Evolutionary conservation across 2,113 vertebrate species (phyloP), one percentile per base, ranked within the genome.

Genomic region (Cepphus grylle): DNA sequence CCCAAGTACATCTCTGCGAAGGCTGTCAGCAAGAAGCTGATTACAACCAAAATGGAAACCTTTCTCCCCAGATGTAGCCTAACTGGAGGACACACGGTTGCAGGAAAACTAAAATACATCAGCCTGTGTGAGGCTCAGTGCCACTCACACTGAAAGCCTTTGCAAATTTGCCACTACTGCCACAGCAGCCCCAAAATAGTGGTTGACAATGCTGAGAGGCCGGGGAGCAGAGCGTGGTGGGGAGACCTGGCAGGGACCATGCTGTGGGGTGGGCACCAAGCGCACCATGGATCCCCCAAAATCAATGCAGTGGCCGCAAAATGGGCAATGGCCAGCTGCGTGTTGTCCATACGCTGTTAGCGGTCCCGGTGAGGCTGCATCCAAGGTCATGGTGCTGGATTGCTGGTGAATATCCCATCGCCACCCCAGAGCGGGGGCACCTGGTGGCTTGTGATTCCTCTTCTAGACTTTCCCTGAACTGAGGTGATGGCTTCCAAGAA

Each of bases 351-450:
- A 8, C 0, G 2, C 43, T 1, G 6, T 14, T 6, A 15, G 69
- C 0, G 3, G 12, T 18, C 30, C 17, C 2, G 9, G 15, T 14
- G 40, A 36, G 42, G 53, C 18, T 3, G 3, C 21, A 15, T n/a
- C 36, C 59, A 23, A 47, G 43, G 32, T 38, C 40, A 79, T 1
- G 0, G 62, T 1, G 3, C n/a, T n/a, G 80, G 30, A 38, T 21
- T 65, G 49, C 72, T 49, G 59, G 49, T 1, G 0, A 42, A 15
- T 4, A 11, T 34, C n/a, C 72, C 0, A 0, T 21, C 11, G 38
- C n/a, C 3, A 2, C 9, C 8, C 27, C 0, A 2, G 38, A 0
- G 2, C 0, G 0, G 38, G 16, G 14, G 49, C 9, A 59, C 8
- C 3, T 3, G 8, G 11, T 52, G 47, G n/a, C 70, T 73, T 58